phyloP scores from a whole-genome alignment of 2,797 vertebrate genomes.

The Sebastes hubbsi region DNA sequence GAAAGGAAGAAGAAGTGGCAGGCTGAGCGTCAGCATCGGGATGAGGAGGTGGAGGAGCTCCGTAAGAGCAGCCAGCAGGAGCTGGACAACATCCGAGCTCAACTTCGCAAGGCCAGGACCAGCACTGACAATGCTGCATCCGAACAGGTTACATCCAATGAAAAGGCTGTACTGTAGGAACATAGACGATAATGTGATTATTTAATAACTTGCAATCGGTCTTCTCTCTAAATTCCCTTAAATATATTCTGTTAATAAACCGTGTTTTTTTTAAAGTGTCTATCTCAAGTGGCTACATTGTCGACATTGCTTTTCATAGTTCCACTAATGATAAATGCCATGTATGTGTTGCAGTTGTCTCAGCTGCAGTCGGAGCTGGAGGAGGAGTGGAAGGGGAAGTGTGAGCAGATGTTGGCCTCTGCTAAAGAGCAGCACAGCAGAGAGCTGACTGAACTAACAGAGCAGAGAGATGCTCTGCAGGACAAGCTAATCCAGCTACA shows the following conservation, averaged over 20 bases:
- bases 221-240: not conserved
- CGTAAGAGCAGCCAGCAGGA: constrained; percentile 87
- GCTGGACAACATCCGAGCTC: constrained; percentile 84
- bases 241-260: not conserved
- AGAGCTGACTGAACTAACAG: constrained; percentile 80
- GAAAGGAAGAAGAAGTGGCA: constrained; percentile 93
- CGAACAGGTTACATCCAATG: constrained; percentile 83
- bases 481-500: constrained; percentile 83
- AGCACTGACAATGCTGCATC: constrained; percentile 85
- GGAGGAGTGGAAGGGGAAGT: constrained; percentile 86
- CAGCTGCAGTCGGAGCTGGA: constrained; percentile 89
- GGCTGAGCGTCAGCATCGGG: constrained; percentile 86
- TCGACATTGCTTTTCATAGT: not conserved
- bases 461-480: constrained; percentile 86
- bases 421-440: constrained; percentile 84
- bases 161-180: not conserved
- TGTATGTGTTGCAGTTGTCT: constrained; percentile 75
- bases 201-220: not conserved
- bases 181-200: not conserved
- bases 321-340: not conserved
- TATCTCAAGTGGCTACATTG: not conserved
- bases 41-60: constrained; percentile 91
- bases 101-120: constrained; percentile 87
- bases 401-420: constrained; percentile 77
- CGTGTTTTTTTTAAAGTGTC: not conserved